Evolutionary conservation across 2,113 vertebrate genomes (phyloP).

Genomic region (Steatornis caripensis): DNA sequence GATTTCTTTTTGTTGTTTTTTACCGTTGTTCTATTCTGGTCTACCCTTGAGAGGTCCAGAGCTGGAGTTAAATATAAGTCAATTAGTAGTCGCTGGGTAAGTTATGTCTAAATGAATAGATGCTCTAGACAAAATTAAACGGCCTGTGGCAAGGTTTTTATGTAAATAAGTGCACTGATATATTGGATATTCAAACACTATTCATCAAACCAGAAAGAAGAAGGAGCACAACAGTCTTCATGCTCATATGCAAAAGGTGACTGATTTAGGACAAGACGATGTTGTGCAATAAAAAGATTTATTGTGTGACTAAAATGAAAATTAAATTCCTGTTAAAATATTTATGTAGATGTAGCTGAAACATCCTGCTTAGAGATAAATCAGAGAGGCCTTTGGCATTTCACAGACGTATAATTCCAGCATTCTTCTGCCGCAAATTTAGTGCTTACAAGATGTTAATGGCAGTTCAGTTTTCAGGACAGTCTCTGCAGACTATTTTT

Average conservation of each 20-base stretch:
- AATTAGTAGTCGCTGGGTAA: background rate
- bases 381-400: constrained; percentile 70
- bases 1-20: background rate
- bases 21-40: background rate
- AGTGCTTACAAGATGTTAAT: constrained; percentile 75
- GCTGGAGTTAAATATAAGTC: background rate
- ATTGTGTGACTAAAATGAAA: constrained; percentile 65
- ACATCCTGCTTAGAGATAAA: constrained; percentile 69
- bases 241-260: background rate
- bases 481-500: constrained; percentile 69
- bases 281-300: constrained; percentile 52
- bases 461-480: constrained; percentile 61
- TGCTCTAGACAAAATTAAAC: constrained; percentile 37
- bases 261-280: constrained; percentile 55
- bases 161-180: constrained; percentile 35
- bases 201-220: constrained; percentile 34
- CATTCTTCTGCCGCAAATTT: constrained; percentile 66
- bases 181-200: constrained; percentile 9
- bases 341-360: constrained; percentile 75
- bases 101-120: constrained; percentile 22
- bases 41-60: background rate
- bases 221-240: constrained; percentile 2
- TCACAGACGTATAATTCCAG: constrained; percentile 57
- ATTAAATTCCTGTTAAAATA: constrained; percentile 79
- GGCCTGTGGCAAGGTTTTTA: constrained; percentile 7